These are phyloP conservation scores for Dicentrarchus labrax DNA, from an alignment of 2,113 vertebrate genomes.

Conservation along the genomic window DNA sequence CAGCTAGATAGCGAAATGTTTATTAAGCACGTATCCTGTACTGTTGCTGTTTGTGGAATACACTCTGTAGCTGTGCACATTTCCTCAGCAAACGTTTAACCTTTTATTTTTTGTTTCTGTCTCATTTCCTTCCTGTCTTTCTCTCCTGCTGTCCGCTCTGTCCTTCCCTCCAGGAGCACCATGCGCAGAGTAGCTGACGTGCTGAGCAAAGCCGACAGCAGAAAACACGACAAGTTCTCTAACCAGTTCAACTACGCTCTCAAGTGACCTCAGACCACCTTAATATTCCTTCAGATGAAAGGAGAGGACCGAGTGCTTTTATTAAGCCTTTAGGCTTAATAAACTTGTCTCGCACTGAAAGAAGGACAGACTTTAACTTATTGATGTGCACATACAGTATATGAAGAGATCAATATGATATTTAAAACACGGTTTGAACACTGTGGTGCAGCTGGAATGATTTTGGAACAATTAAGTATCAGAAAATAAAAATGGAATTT, in stretches of 20 bases:
- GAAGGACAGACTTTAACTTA: background rate
- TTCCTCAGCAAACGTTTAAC: background rate
- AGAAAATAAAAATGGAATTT: background rate
- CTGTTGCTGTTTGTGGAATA: background rate
- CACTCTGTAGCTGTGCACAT: background rate
- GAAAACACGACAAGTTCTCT: slow-evolving; percentile 95
- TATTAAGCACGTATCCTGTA: background rate
- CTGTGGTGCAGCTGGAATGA: background rate
- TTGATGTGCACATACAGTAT: background rate
- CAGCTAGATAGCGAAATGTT: background rate
- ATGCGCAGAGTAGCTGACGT: slow-evolving; percentile 88
- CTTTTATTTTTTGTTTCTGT: background rate
- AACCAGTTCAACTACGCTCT: slow-evolving; percentile 98
- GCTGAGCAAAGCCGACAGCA: slow-evolving; percentile 89
- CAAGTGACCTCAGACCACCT: slow-evolving; percentile 79
- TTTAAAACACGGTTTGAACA: background rate
- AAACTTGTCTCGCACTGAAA: background rate
- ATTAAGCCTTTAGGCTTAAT: too few relatives aligned
- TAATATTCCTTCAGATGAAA: fast-evolving
- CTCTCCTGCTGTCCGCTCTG: background rate
- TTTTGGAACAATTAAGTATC: background rate
- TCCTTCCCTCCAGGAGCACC: slow-evolving; percentile 82
- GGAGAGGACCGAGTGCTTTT: background rate
- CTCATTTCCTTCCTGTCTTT: background rate
- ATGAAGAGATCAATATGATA: background rate